A percentile compares a stretch with the other conserved stretches of the same genome.
phyloP scores from a whole-genome alignment of 2,888 invertebrate species.

The Xylota segnis region DNA sequence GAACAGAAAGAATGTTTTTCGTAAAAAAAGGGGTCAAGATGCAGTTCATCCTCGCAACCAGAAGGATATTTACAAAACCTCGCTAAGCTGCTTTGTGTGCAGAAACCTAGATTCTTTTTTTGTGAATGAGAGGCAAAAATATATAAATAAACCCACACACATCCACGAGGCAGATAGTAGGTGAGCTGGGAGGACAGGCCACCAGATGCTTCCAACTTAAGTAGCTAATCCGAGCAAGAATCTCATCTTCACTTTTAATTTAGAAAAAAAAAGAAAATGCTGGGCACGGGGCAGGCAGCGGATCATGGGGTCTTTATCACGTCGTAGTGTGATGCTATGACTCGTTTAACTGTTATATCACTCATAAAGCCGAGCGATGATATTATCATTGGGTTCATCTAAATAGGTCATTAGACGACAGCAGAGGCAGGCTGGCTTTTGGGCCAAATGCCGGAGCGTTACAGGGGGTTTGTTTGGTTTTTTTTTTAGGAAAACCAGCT shows the following conservation, averaged over 20 bases:
- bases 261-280: constrained; percentile 30
- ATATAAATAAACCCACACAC: constrained; percentile 15
- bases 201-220: constrained; percentile 51
- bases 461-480: constrained; percentile 11
- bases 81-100: constrained; percentile 63
- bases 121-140: constrained; percentile 1
- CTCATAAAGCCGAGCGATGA: constrained; percentile 44
- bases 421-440: neutral
- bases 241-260: constrained; percentile 70
- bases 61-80: constrained; percentile 51
- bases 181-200: neutral
- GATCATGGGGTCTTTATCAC: constrained; percentile 44
- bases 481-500: constrained; percentile 10
- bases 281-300: constrained; percentile 1
- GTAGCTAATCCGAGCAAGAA: constrained; percentile 63
- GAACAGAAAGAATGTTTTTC: neutral
- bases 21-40: constrained; percentile 69
- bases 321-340: constrained; percentile 45
- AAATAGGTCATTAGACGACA: constrained; percentile 69
- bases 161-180: constrained; percentile 8
- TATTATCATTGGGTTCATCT: constrained; percentile 61
- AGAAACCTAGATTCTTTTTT: constrained; percentile 48
- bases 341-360: constrained; percentile 66
- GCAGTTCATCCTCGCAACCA: constrained; percentile 62
- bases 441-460: neutral